Conservation (phyloP, 2,113 vertebrate species). For the Parus major region DNA sequence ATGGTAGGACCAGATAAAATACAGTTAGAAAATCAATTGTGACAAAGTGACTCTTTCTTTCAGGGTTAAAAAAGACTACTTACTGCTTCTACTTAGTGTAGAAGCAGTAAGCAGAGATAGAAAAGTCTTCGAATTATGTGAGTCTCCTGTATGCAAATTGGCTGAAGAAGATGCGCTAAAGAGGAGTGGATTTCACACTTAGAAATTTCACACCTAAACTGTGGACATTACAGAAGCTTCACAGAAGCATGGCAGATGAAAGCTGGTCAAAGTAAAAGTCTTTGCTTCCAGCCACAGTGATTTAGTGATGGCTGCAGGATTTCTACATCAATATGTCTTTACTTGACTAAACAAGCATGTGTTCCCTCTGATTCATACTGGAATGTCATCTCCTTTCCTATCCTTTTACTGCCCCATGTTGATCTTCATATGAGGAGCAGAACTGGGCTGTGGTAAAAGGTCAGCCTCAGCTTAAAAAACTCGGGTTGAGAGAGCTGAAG, state of each 20-base stretch:
- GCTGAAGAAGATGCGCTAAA: background rate
- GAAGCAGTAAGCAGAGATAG: background rate
- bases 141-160: background rate
- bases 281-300: background rate
- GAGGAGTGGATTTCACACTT: constrained; percentile 20
- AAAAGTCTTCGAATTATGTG: background rate
- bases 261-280: background rate
- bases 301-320: background rate
- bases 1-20: background rate
- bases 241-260: background rate
- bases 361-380: background rate
- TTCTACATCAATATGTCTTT: constrained; percentile 12
- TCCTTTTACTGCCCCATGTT: background rate
- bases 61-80: background rate
- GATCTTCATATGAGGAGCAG: background rate
- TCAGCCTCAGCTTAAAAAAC: background rate
- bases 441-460: background rate
- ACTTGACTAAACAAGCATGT: constrained; percentile 17
- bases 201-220: constrained; percentile 21
- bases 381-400: background rate
- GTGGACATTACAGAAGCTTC: constrained; percentile 6
- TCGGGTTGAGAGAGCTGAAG: background rate
- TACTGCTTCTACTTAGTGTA: background rate
- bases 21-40: background rate
- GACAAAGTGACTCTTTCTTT: background rate